phyloP scores from a whole-genome alignment of 2,888 invertebrate species.

The Temnothorax rugatulus region DNA sequence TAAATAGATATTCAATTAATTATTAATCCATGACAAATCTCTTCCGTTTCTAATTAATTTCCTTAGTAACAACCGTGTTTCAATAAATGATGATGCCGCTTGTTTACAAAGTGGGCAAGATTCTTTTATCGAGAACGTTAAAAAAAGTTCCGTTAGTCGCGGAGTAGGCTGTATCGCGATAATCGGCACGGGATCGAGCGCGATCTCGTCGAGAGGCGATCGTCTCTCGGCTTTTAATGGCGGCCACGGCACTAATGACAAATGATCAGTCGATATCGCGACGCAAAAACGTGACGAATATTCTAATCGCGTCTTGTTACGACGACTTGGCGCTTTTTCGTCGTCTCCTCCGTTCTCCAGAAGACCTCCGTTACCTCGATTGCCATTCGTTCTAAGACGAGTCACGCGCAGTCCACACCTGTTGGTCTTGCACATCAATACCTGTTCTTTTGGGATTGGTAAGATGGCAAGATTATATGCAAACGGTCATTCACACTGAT shows the following conservation, averaged over 20 bases:
- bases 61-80: background rate
- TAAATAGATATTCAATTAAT: slow-evolving; percentile 17
- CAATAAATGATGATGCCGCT: slow-evolving; percentile 15
- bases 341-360: slow-evolving; percentile 5
- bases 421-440: slow-evolving; percentile 4
- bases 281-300: slow-evolving; percentile 48
- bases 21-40: slow-evolving; percentile 12
- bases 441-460: slow-evolving; percentile 12
- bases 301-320: slow-evolving; percentile 60
- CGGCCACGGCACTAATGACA: slow-evolving; percentile 63
- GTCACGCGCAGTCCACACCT: slow-evolving; percentile 2
- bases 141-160: slow-evolving; percentile 48
- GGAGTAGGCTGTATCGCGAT: slow-evolving; percentile 23
- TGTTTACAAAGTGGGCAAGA: slow-evolving; percentile 21
- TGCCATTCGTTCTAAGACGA: slow-evolving; percentile 14
- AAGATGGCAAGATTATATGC: slow-evolving; percentile 26
- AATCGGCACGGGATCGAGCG: slow-evolving; percentile 47
- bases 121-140: slow-evolving; percentile 33
- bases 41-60: slow-evolving; percentile 28
- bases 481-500: slow-evolving; percentile 7
- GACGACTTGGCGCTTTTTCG: slow-evolving; percentile 33
- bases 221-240: slow-evolving; percentile 69
- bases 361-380: slow-evolving; percentile 27
- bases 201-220: slow-evolving; percentile 66
- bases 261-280: slow-evolving; percentile 47